phyloP scores from a whole-genome alignment of 2,888 invertebrate genomes.

The Dinocampus coccinellae region DNA sequence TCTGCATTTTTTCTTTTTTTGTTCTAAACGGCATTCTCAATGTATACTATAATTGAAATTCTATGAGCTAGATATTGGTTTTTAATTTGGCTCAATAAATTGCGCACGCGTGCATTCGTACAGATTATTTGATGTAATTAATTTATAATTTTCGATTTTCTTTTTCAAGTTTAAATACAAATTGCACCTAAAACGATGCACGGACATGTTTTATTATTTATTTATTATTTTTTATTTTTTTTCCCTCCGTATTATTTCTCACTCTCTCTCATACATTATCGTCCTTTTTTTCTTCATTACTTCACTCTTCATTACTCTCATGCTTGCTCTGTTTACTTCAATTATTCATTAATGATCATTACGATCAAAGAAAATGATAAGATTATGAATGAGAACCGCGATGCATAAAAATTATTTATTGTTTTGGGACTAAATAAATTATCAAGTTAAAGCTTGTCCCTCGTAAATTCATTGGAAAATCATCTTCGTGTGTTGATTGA shows the following conservation, averaged over 20 bases:
- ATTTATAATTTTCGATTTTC: not conserved
- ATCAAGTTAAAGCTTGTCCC: not conserved
- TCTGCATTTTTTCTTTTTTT: conserved; percentile 70
- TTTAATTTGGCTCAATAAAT: not conserved
- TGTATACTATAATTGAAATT: not conserved
- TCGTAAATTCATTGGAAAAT: not conserved
- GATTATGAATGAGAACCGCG: conserved; percentile 59
- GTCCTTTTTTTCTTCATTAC: too few species aligned
- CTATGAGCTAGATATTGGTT: conserved; percentile 6
- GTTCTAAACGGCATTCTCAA: conserved; percentile 20
- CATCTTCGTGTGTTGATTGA: not conserved
- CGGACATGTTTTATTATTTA: not conserved
- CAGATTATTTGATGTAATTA: conserved; percentile 20
- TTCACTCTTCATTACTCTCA: conserved; percentile 7
- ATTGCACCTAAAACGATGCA: not conserved
- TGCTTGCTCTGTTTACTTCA: not conserved
- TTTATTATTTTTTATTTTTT: not conserved
- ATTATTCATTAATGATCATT: conserved; percentile 14
- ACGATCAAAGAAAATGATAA: conserved; percentile 56
- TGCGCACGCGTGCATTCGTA: conserved; percentile 9
- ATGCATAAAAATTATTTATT: conserved; percentile 50
- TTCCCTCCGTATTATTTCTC: not conserved
- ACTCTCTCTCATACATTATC: conserved; percentile 3
- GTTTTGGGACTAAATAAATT: conserved; percentile 4
- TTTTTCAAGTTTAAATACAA: not conserved